Evolutionary conservation across 2,797 vertebrate species (phyloP), one percentile per base, ranked within the genome.

Genomic region (Sebastes goodei): DNA sequence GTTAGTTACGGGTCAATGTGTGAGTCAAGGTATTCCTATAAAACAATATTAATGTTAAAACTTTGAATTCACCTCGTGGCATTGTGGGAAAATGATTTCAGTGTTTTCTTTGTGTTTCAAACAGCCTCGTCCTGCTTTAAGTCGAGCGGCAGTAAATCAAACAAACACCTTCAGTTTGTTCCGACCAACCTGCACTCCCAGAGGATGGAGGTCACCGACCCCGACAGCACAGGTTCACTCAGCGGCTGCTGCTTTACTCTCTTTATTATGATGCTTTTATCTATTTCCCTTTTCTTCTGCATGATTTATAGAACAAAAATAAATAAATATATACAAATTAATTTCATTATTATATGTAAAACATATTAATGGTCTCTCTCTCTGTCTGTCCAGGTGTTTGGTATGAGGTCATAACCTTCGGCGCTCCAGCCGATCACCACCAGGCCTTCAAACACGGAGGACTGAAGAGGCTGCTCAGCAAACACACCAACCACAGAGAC

Each of bases 151-250:
- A 97, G 95, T 69, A 98, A 97, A 93, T 96, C 96, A 55, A 97
- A 98, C 87, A 96, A 96, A 89, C 96, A 96, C n/a, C 94, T 99
- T 69, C 97, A 98, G 95, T 99, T 99, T 85, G 96, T 99, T 84
- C 97, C 98, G 2, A 92, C 98, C 90, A 99, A 99, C 94, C 96
- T 99, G 42, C 98, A 99, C 93, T 85, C 97, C 1, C 98, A 99
- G 91, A 96, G 97, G 92, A 99, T 99, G 97, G 95, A 96, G 0
- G 97, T 98, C 76, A 96, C 95, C 33, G 92, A 93, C 76, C 96
- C 96, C 23, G 92, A 90, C 61, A 83, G 94, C 87, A 91, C 97
- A 96, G 97, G 97, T 30, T 3, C 14, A 20, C 15, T 49, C 46
- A 49, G 15, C 5, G 14, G 42, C 35, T 38, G 35, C 35, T 38